Evolutionary conservation across 2,888 invertebrate species (phyloP).

Genomic region (Pseudococcus viburni): DNA sequence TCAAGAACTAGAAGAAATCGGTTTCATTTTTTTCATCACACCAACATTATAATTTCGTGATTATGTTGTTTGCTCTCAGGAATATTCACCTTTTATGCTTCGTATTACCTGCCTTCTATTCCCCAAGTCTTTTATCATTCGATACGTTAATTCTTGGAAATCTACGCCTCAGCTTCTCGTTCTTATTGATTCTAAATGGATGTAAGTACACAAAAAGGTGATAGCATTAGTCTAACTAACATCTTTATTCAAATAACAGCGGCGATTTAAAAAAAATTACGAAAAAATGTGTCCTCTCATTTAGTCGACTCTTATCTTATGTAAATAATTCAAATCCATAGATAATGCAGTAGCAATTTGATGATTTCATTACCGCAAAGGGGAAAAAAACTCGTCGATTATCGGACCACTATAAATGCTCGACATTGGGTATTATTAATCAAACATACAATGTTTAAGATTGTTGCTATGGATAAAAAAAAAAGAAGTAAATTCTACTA

Average conservation of each 20-base stretch:
- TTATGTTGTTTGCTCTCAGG: no score
- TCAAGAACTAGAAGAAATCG: no score
- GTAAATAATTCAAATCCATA: background rate
- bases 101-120: no score
- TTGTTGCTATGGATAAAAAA: background rate
- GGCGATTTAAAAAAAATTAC: conserved; percentile 1
- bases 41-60: no score
- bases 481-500: background rate
- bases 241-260: conserved; percentile 4
- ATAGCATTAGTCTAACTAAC: background rate
- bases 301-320: background rate
- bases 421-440: conserved; percentile 8
- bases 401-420: conserved; percentile 12
- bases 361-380: conserved; percentile 14
- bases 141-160: background rate
- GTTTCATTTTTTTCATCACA: no score
- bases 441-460: conserved; percentile 18
- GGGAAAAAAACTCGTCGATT: conserved; percentile 4
- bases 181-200: background rate
- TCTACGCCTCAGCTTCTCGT: background rate
- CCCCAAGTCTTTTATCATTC: background rate
- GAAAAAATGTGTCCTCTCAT: conserved; percentile 21
- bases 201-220: background rate
- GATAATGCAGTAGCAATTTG: conserved; percentile 8
- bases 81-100: no score